These are phyloP conservation scores for Garrulus glandarius DNA, from an alignment of 2,797 vertebrate species.

Conservation along the genomic window DNA sequence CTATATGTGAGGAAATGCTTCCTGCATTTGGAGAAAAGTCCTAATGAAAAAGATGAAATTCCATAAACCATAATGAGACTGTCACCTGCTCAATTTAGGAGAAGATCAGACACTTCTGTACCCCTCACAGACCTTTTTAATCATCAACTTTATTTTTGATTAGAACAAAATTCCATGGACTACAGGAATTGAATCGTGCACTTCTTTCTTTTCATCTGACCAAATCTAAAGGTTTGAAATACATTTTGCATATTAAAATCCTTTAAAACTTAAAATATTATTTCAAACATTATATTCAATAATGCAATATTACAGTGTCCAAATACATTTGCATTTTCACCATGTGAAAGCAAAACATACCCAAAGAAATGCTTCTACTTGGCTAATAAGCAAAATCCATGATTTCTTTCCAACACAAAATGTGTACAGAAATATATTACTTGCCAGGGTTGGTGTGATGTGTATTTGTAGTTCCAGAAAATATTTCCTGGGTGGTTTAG, in stretches of 20 bases:
- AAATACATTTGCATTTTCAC: conserved; percentile 26
- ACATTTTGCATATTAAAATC: neutral
- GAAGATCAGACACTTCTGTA: neutral
- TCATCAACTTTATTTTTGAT: neutral
- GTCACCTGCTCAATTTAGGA: neutral
- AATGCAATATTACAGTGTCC: neutral
- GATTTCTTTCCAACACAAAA: neutral
- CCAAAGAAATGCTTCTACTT: neutral
- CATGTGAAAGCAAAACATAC: neutral
- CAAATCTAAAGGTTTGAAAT: conserved; percentile 26
- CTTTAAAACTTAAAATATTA: conserved; percentile 34
- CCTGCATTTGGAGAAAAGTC: neutral
- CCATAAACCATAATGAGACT: neutral
- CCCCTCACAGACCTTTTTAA: neutral
- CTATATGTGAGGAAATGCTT: neutral
- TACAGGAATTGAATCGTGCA: neutral
- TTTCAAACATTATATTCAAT: neutral
- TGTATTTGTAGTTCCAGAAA: conserved; percentile 3
- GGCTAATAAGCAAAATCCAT: neutral
- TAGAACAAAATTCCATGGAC: conserved; percentile 4
- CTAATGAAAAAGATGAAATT: neutral
- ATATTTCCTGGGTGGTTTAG: neutral
- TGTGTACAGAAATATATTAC: neutral
- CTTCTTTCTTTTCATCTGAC: neutral
- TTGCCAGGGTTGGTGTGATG: neutral